phyloP scores from a whole-genome alignment of 2,888 invertebrate species.

The Euspilapteryx auroguttella region DNA sequence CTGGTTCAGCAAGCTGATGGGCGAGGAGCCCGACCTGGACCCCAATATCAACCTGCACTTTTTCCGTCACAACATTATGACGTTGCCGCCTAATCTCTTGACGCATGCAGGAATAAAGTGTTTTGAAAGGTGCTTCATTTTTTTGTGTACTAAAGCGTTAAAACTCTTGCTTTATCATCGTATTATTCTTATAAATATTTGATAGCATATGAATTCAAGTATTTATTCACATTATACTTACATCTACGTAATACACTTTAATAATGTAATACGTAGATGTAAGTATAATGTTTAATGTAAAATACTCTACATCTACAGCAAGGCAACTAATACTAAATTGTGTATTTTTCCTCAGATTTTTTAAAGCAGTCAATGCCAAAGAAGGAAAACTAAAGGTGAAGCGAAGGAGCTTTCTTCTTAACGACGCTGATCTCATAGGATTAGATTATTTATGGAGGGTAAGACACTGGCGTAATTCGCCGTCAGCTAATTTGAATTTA shows the following conservation, averaged over 20 bases:
- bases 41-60: slow-evolving; percentile 95
- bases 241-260: no score
- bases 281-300: no score
- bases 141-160: no score
- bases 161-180: background rate
- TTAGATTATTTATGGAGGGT: slow-evolving; percentile 95
- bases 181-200: background rate
- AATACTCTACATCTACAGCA: no score
- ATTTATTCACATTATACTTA: no score
- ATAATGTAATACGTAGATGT: no score
- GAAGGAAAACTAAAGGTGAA: slow-evolving; percentile 90
- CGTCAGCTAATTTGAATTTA: no score
- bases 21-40: slow-evolving; percentile 95
- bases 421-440: slow-evolving; percentile 93
- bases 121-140: slow-evolving; percentile 71
- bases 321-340: no score
- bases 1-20: slow-evolving; percentile 97
- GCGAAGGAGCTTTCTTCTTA: slow-evolving; percentile 82
- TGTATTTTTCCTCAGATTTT: slow-evolving; percentile 65
- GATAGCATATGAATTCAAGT: no score
- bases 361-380: slow-evolving; percentile 93
- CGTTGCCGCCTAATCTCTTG: slow-evolving; percentile 85
- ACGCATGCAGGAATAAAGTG: slow-evolving; percentile 96
- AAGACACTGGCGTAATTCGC: slow-evolving; percentile 18
- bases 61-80: slow-evolving; percentile 92